A percentile compares a stretch with the other conserved stretches of the same genome.
phyloP scores from a whole-genome alignment of 2,797 vertebrate genomes.

The Falco rusticolus region DNA sequence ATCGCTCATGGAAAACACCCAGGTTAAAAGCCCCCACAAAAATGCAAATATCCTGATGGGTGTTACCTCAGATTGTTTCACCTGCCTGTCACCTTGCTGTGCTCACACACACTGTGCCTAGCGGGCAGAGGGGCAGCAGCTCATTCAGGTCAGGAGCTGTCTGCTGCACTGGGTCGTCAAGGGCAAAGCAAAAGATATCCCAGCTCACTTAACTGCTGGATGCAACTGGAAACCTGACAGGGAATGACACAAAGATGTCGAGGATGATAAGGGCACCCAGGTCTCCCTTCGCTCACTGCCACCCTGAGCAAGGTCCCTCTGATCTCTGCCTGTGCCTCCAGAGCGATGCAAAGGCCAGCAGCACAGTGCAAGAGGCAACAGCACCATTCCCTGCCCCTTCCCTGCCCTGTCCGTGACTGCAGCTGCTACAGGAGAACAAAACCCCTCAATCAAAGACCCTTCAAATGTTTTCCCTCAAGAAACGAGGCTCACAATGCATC shows the following conservation, averaged over 20 bases:
- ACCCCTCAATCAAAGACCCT: neutral
- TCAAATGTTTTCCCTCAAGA: neutral
- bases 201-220: neutral
- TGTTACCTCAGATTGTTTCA: neutral
- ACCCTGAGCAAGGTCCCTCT: rapidly evolving
- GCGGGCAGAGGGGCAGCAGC: neutral
- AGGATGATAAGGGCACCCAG: neutral
- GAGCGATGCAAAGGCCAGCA: neutral
- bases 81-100: neutral
- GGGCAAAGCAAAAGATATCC: neutral
- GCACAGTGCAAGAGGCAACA: neutral
- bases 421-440: neutral
- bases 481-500: neutral
- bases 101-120: neutral
- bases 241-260: neutral
- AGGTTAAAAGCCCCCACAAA: neutral
- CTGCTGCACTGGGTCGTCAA: rapidly evolving
- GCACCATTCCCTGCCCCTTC: neutral
- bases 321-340: neutral
- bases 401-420: neutral
- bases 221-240: neutral
- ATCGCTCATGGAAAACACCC: neutral
- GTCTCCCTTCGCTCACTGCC: neutral
- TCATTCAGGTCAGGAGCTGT: neutral
- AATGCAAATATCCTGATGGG: neutral